Percentiles rank a stretch among this genome's conserved stretches.
Conservation (phyloP, 2,888 invertebrate genomes). For the Campoplex capitator region DNA sequence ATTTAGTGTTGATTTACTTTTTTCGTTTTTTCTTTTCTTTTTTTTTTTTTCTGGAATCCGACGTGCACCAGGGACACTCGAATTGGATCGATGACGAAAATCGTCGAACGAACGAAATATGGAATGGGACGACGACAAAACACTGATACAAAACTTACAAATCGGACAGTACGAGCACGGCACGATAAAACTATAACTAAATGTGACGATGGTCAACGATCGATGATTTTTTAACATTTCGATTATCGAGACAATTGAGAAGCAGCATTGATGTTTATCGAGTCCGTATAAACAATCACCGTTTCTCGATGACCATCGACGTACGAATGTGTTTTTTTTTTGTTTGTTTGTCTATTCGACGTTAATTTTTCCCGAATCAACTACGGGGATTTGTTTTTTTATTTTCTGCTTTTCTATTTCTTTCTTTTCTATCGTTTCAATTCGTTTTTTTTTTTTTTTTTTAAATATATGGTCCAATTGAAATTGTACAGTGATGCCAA, state of each 20-base stretch:
- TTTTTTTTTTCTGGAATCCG: constrained; percentile 10
- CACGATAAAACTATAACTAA: constrained; percentile 72
- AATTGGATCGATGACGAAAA: constrained; percentile 1
- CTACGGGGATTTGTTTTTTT: constrained; percentile 28
- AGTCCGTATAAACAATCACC: constrained; percentile 29
- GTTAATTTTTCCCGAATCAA: constrained; percentile 48
- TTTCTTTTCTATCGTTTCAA: constrained; percentile 32
- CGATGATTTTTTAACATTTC: constrained; percentile 27
- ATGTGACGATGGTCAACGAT: constrained; percentile 60
- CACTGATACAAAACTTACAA: constrained; percentile 79
- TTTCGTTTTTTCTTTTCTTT: constrained; percentile 10
- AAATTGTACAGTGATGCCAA: constrained; percentile 84
- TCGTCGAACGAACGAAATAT: constrained; percentile 66
- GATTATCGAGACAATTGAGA: neutral
- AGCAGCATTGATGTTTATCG: neutral
- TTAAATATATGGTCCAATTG: constrained; percentile 48
- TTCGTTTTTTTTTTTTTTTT: constrained; percentile 41
- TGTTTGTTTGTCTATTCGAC: constrained; percentile 45
- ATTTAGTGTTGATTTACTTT: neutral
- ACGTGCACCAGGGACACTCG: constrained; percentile 38
- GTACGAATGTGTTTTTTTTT: constrained; percentile 43
- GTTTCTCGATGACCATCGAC: constrained; percentile 46
- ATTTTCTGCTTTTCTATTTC: neutral
- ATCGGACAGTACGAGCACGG: constrained; percentile 82
- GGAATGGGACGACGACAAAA: constrained; percentile 78